A percentile compares a stretch with the other conserved stretches of the same genome.
Conservation (phyloP, 2,113 vertebrate genomes). For the Hypanus sabinus region DNA sequence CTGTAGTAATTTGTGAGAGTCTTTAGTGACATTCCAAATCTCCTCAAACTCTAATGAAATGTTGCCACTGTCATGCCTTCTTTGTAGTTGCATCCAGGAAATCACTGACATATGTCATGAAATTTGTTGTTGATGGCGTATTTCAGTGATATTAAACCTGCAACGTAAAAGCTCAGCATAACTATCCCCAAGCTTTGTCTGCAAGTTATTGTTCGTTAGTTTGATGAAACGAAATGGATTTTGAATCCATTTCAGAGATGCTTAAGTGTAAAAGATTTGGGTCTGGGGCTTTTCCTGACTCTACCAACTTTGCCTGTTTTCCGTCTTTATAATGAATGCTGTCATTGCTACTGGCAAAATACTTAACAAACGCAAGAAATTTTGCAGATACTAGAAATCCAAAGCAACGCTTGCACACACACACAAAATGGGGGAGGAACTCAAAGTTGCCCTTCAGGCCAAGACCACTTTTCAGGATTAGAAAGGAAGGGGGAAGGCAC, state of each 20-base stretch:
- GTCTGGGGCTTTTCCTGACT: neutral
- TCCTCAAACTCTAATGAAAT: too few relatives aligned
- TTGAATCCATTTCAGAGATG: neutral
- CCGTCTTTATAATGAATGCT: neutral
- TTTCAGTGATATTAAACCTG: neutral
- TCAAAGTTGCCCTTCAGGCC: too few relatives aligned
- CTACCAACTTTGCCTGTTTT: neutral
- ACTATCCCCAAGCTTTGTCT: neutral
- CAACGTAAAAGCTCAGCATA: neutral
- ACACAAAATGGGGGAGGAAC: too few relatives aligned
- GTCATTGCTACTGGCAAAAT: neutral
- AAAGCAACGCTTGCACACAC: too few relatives aligned
- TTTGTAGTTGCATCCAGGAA: too few relatives aligned
- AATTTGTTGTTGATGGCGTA: neutral
- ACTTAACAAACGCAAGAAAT: neutral
- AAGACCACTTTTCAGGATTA: too few relatives aligned
- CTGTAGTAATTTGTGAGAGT: too few relatives aligned
- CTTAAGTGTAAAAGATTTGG: neutral
- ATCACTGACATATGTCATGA: too few relatives aligned
- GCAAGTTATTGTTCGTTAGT: neutral
- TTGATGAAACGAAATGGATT: neutral
- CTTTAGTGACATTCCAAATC: too few relatives aligned
- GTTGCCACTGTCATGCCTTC: too few relatives aligned
- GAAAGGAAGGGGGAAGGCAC: too few relatives aligned
- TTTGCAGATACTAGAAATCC: too few relatives aligned